Conservation (phyloP, 2,113 vertebrate species). For the Lonchura striata region DNA sequence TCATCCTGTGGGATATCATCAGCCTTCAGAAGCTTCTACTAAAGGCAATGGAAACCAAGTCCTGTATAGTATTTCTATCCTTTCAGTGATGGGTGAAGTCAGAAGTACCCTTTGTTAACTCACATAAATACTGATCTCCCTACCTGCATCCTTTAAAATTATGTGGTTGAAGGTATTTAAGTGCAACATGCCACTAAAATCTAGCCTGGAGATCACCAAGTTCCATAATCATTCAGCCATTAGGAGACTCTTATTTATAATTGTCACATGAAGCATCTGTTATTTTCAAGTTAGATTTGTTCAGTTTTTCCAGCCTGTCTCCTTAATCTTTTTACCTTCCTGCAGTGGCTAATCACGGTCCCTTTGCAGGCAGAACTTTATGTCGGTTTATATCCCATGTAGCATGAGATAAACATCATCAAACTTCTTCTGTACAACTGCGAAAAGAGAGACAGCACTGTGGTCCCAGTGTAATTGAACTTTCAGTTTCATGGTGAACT, state of each 20-base stretch:
- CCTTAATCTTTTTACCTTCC: not conserved
- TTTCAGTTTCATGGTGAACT: not conserved
- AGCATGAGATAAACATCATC: not conserved
- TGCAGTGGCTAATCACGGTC: not conserved
- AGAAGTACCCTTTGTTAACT: not conserved
- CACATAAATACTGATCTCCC: not conserved
- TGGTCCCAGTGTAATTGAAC: not conserved
- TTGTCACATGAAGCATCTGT: not conserved
- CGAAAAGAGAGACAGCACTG: not conserved
- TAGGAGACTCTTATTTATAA: not conserved
- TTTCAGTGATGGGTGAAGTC: not conserved
- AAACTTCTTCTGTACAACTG: not conserved
- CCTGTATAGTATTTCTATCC: not conserved
- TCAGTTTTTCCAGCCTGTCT: not conserved
- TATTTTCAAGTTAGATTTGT: not conserved
- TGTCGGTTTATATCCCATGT: not conserved
- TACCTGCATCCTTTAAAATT: not conserved
- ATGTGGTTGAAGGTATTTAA: not conserved
- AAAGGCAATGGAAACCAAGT: not conserved
- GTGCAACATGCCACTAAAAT: not conserved
- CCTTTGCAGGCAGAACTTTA: not conserved
- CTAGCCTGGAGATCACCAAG: not conserved
- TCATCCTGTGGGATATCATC: not conserved
- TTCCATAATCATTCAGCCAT: not conserved
- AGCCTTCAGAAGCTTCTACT: not conserved